phyloP scores from a whole-genome alignment of 2,797 vertebrate species.

The Strix occidentalis region DNA sequence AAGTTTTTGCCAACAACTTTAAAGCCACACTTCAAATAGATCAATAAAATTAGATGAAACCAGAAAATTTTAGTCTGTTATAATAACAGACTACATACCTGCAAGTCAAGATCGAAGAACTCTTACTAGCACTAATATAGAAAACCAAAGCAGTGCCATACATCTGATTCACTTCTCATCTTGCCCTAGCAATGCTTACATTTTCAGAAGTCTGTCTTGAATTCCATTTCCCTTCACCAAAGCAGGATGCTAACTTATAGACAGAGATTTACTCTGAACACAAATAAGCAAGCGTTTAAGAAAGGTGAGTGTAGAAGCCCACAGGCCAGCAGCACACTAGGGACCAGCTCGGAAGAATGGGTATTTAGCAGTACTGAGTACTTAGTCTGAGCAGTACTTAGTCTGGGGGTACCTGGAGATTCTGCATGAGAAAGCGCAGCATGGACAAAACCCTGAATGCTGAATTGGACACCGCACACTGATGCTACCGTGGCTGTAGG shows the following conservation, averaged over 20 bases:
- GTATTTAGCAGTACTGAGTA: neutral
- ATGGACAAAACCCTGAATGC: neutral
- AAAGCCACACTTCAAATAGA: neutral
- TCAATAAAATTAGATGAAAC: neutral
- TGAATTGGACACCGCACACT: neutral
- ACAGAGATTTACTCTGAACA: neutral
- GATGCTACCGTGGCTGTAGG: neutral
- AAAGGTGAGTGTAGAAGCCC: neutral
- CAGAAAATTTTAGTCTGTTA: neutral
- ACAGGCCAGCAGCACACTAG: no score
- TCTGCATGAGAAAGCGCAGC: neutral
- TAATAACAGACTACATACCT: neutral
- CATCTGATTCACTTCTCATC: neutral
- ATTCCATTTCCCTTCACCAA: neutral
- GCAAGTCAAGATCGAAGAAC: neutral
- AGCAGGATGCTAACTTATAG: neutral
- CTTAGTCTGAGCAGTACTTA: no score
- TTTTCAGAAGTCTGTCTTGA: neutral
- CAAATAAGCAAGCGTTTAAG: neutral
- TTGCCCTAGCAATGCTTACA: neutral
- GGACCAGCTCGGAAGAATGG: neutral
- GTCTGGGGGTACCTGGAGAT: neutral
- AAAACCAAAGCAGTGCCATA: neutral
- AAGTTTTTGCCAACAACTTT: neutral
- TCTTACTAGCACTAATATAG: neutral